phyloP scores from a whole-genome alignment of 2,797 vertebrate species.

The Lepilemur ruficaudatus region DNA sequence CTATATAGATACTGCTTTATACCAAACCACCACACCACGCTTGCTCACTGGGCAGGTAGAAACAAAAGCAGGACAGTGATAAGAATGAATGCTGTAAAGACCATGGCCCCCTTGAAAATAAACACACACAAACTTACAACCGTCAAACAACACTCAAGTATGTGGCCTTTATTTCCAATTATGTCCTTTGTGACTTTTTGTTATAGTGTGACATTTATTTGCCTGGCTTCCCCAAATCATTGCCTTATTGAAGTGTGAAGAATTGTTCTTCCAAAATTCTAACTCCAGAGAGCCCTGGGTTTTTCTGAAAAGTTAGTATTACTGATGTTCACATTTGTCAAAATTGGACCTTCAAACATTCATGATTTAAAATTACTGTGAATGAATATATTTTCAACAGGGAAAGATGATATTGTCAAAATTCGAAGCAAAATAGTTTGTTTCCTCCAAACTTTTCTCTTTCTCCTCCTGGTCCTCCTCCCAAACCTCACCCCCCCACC shows the following conservation, averaged over 20 bases:
- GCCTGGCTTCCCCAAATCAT: background rate
- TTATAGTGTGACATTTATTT: background rate
- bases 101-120: background rate
- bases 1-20: background rate
- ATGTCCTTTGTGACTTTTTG: background rate
- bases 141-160: background rate
- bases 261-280: background rate
- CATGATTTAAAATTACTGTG: background rate
- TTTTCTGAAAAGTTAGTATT: background rate
- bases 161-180: constrained; percentile 21
- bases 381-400: background rate
- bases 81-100: background rate
- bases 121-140: background rate
- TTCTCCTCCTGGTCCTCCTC: background rate
- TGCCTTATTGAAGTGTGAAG: background rate
- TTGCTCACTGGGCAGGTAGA: background rate
- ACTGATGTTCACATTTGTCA: background rate
- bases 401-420: background rate
- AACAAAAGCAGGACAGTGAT: background rate
- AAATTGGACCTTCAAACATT: background rate
- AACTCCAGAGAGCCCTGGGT: background rate
- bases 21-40: background rate
- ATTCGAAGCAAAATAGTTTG: background rate
- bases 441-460: background rate
- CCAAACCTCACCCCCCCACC: too few species aligned